Base-by-base conservation (phyloP, 2,888 invertebrate genomes). In the Acronicta aceris region DNA sequence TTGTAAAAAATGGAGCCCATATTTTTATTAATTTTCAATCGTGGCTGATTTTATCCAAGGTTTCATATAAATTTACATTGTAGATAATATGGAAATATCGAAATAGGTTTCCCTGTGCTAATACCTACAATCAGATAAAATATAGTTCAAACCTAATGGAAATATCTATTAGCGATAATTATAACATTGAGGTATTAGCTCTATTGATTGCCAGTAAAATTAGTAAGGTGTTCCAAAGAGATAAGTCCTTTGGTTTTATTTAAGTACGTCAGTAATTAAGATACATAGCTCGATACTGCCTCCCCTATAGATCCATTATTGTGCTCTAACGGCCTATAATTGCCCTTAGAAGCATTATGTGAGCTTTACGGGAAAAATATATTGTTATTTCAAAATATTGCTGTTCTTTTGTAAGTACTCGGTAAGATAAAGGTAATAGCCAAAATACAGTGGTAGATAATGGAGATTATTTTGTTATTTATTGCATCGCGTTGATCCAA, bases 251-350 rank as follows among this genome's bases (percentile, higher is more conserved):
- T 57, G 77, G 65, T 81, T 82, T 81, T 81, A 80, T 86, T 84
- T 83, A 74, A 83, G 83, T 78, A 80, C 82, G 81, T 82, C 79
- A 81, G 87, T 89, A 91, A 91, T 92, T 91, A 91, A 91, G 91
- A 91, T 91, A 85, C 82, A 82, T 70, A 65, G 71, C 70, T 75
- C 78, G 88, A 89, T 89, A 88, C 65, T 69, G 64, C 71, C 69
- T 61, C 59, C 74, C 77, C 79, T 70, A 85, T 84, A 84, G 81
- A 88, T 85, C 83, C 84, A 82, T 88, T 87, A 89, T 80, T 81
- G 82, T 82, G 70, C 83, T 82, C 78, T 84, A 88, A 88, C 81
- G 83, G 84, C 83, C 85, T 87, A 85, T 89, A 87, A 89, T 88
- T 89, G 86, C 82, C 79, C 68, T 71, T 65, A 73, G 70, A 78